Conservation (phyloP, 2,113 vertebrate species). For the Rhinoderma darwinii region DNA sequence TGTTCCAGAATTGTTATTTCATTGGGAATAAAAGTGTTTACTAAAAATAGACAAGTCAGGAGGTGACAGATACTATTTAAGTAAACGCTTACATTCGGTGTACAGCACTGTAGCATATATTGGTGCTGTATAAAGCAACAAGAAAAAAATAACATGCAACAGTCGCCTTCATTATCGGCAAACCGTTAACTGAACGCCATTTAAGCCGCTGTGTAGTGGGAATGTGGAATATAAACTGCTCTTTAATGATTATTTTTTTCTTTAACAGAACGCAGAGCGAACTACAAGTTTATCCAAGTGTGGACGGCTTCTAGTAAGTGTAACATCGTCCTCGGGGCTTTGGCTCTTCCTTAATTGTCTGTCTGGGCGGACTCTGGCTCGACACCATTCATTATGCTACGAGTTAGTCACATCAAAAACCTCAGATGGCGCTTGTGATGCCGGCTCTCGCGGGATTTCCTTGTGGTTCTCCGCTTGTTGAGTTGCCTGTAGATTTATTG, state of each 20-base stretch:
- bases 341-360: conserved; percentile 14
- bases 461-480: not conserved
- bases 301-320: not conserved
- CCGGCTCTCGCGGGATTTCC: conserved; percentile 39
- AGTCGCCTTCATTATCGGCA: too few relatives aligned
- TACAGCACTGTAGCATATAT: too few relatives aligned
- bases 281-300: not conserved
- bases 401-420: conserved; percentile 22
- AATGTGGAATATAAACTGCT: too few relatives aligned
- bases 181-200: too few relatives aligned
- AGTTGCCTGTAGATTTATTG: conserved; percentile 24
- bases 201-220: too few relatives aligned
- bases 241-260: not conserved
- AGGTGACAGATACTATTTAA: too few relatives aligned
- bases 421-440: not conserved
- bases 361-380: conserved; percentile 3
- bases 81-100: too few relatives aligned
- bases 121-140: too few relatives aligned
- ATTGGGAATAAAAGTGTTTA: too few relatives aligned
- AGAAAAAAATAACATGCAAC: too few relatives aligned
- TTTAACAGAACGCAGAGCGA: not conserved
- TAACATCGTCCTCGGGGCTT: conserved; percentile 33
- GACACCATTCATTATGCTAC: not conserved
- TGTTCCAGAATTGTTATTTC: too few relatives aligned
- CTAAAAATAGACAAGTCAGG: too few relatives aligned